Percentiles rank a stretch among this genome's conserved stretches.
Conservation (phyloP, 1,140 invertebrate genomes). For the Epicauta chinensis region DNA sequence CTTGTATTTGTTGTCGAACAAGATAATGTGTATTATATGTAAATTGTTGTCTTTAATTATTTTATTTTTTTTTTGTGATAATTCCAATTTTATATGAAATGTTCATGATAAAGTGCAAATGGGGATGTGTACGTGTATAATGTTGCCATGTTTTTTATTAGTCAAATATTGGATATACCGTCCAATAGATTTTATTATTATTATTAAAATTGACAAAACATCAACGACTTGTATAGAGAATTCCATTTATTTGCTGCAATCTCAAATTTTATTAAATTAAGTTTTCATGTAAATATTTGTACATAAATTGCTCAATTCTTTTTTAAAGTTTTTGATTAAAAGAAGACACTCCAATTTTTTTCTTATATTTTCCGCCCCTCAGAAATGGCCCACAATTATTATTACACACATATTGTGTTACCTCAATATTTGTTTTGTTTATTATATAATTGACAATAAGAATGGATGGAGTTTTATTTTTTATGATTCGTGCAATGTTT, state of each 20-base stretch:
- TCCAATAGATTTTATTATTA: slow-evolving; percentile 17
- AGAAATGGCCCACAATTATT: slow-evolving; percentile 9
- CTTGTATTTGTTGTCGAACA: too few species aligned
- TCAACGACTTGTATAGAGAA: background rate
- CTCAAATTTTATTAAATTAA: too few species aligned
- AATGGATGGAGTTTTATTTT: slow-evolving; percentile 2
- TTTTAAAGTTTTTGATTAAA: slow-evolving; percentile 6
- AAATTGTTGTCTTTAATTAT: too few species aligned
- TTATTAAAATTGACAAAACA: background rate
- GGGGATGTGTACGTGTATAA: background rate
- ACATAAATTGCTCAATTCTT: slow-evolving; percentile 35
- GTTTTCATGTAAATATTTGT: slow-evolving; percentile 31
- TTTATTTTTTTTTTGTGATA: too few species aligned
- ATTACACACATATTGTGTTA: too few species aligned
- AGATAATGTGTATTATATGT: too few species aligned
- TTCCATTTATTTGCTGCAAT: background rate
- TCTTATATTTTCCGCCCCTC: slow-evolving; percentile 11
- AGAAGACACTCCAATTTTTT: slow-evolving; percentile 3
- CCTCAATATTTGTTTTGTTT: background rate
- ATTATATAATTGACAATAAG: slow-evolving; percentile 13
- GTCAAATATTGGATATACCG: slow-evolving; percentile 21
- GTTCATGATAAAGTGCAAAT: background rate
- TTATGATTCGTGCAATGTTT: too few species aligned
- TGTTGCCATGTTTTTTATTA: background rate
- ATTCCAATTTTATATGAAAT: background rate